Conservation (phyloP, 2,113 vertebrate genomes). For the Heterotilapia buettikoferi region DNA sequence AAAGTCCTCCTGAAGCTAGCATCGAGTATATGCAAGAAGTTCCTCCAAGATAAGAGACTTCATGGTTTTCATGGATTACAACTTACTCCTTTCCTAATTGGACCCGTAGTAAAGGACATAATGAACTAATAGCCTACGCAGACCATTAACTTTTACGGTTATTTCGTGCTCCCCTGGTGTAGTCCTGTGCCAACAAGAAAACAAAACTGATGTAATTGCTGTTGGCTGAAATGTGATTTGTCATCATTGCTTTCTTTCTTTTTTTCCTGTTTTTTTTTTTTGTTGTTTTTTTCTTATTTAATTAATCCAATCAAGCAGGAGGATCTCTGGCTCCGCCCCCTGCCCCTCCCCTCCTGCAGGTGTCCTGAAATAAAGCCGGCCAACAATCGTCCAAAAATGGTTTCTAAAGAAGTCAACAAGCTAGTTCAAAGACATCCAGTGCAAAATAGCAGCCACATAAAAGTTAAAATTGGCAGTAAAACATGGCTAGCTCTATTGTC, state of each 20-base stretch:
- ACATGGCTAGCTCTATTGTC: constrained; percentile 75
- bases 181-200: constrained; percentile 31
- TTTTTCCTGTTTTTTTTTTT: not conserved
- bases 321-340: not conserved
- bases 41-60: constrained; percentile 73
- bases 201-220: constrained; percentile 14
- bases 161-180: constrained; percentile 28
- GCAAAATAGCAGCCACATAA: constrained; percentile 74
- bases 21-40: constrained; percentile 90
- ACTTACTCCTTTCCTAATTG: constrained; percentile 76
- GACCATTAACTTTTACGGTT: constrained; percentile 76
- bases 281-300: not conserved
- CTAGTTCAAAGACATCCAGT: constrained; percentile 66
- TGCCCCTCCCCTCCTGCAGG: not conserved
- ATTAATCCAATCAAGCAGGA: not conserved
- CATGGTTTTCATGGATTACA: constrained; percentile 83
- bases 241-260: constrained; percentile 19
- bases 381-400: not conserved
- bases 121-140: constrained; percentile 74
- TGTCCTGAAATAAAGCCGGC: constrained; percentile 21
- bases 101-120: constrained; percentile 84
- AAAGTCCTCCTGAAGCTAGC: constrained; percentile 92
- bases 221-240: constrained; percentile 37
- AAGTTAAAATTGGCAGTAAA: constrained; percentile 75
- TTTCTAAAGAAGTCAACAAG: constrained; percentile 36